Evolutionary conservation across 2,888 invertebrate species (phyloP).

Genomic region (Hyles lineata): DNA sequence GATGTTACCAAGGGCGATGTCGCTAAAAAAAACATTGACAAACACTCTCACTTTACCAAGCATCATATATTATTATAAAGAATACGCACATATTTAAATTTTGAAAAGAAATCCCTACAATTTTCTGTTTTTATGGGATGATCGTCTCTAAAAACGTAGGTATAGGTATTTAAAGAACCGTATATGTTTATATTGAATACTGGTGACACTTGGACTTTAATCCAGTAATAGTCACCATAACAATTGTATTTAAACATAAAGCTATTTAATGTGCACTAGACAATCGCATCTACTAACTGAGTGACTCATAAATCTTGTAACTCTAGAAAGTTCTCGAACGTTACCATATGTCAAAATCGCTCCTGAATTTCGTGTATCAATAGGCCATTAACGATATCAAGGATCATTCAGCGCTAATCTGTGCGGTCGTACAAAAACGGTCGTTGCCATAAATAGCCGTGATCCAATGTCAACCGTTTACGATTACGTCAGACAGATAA

Average conservation of each 20-base stretch:
- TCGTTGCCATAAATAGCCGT: constrained; percentile 75
- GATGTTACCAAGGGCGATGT: not conserved
- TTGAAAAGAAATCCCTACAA: too few relatives aligned
- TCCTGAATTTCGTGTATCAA: constrained; percentile 44
- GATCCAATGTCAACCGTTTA: constrained; percentile 75
- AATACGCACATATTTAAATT: too few relatives aligned
- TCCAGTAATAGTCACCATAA: too few relatives aligned
- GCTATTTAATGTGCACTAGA: too few relatives aligned
- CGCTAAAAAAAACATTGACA: not conserved
- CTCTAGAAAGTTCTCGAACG: constrained; percentile 17
- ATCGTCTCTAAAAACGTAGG: too few relatives aligned
- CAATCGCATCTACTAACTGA: not conserved
- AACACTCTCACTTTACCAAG: too few relatives aligned
- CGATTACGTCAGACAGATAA: constrained; percentile 53
- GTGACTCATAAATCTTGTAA: not conserved
- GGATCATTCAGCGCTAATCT: constrained; percentile 70
- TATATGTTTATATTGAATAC: too few relatives aligned
- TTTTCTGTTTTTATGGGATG: too few relatives aligned
- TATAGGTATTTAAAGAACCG: too few relatives aligned
- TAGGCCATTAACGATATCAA: constrained; percentile 58
- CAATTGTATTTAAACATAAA: not conserved
- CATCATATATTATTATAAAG: too few relatives aligned
- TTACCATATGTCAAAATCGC: constrained; percentile 38
- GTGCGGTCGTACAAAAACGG: constrained; percentile 66
- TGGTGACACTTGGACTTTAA: too few relatives aligned